Conservation (phyloP, 1,140 invertebrate species). For the Ips nitidus region DNA sequence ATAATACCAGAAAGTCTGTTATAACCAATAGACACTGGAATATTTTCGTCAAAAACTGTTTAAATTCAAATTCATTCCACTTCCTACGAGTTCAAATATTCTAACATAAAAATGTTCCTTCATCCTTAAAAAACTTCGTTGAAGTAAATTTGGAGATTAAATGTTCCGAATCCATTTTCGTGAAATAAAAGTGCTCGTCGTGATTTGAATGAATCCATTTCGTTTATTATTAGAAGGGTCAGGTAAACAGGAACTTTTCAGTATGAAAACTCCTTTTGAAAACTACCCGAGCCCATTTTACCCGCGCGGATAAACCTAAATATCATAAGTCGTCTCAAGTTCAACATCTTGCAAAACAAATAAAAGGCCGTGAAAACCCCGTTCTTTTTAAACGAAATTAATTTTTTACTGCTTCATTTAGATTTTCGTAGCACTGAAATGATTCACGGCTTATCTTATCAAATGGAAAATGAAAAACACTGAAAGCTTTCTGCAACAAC, state of each 20-base stretch:
- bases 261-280: neutral
- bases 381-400: neutral
- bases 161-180: conserved; percentile 11
- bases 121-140: neutral
- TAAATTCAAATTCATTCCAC: no score
- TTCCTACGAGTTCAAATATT: no score
- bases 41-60: no score
- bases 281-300: neutral
- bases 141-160: conserved; percentile 8
- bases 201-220: conserved; percentile 13
- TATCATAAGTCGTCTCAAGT: no score
- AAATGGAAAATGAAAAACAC: conserved; percentile 8
- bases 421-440: neutral
- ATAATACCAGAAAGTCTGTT: no score
- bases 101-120: no score
- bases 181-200: conserved; percentile 2
- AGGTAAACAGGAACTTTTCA: conserved; percentile 1
- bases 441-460: conserved; percentile 3
- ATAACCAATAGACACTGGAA: no score
- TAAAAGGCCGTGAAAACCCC: neutral
- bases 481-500: conserved; percentile 3
- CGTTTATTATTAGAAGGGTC: conserved; percentile 2
- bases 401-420: conserved; percentile 3
- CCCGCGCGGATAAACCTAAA: neutral
- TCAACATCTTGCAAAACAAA: neutral